Conservation (phyloP, 2,797 vertebrate species). For the Euthynnus affinis region DNA sequence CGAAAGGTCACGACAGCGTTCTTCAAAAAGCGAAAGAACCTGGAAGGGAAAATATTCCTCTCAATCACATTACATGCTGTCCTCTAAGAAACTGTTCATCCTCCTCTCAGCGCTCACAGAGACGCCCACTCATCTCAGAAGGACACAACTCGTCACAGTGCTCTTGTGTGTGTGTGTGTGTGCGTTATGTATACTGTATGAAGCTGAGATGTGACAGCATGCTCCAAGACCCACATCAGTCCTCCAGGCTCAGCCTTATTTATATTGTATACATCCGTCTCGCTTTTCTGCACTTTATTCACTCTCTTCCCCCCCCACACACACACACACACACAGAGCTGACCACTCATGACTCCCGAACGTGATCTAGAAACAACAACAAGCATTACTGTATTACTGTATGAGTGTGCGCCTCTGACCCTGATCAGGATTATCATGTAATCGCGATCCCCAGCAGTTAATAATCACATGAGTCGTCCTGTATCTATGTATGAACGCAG, state of each 20-base stretch:
- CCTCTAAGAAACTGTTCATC: not conserved
- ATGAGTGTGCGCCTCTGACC: not conserved
- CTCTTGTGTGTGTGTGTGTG: not conserved
- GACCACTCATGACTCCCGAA: not conserved
- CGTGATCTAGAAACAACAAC: not conserved
- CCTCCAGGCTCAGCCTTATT: conserved; percentile 10
- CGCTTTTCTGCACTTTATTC: not conserved
- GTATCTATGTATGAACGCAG: not conserved
- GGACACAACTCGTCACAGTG: not conserved
- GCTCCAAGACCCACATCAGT: not conserved
- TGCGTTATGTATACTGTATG: not conserved
- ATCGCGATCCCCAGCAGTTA: not conserved
- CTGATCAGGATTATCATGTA: conserved; percentile 10
- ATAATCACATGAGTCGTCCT: not conserved
- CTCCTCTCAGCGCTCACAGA: not conserved
- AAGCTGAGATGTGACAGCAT: not conserved
- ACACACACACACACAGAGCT: not conserved
- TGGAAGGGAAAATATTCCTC: not conserved
- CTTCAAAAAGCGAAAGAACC: not conserved
- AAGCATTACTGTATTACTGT: too few relatives aligned
- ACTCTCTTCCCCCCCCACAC: too few relatives aligned
- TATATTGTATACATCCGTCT: not conserved
- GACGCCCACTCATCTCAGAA: not conserved
- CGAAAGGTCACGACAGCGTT: too few relatives aligned
- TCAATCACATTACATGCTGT: not conserved